Evolutionary conservation across 2,888 invertebrate genomes (phyloP).

Genomic region (Ctenicera cuprea): DNA sequence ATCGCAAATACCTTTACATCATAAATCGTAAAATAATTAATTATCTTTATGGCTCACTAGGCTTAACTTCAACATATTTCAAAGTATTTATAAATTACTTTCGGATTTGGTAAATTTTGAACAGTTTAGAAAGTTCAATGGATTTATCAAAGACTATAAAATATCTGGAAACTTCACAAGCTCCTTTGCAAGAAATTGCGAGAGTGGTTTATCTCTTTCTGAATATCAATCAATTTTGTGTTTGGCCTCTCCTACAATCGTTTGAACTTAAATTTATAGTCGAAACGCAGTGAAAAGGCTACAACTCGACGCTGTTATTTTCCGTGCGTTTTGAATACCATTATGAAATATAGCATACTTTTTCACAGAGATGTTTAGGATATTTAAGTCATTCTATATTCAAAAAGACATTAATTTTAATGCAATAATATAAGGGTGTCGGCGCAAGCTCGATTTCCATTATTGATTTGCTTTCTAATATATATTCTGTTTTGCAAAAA

Average conservation of each 20-base stretch:
- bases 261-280: constrained; percentile 28
- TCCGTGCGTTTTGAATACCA: constrained; percentile 22
- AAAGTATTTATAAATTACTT: too few relatives aligned
- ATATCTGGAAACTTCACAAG: constrained; percentile 13
- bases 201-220: constrained; percentile 25
- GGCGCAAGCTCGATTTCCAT: background rate
- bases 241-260: constrained; percentile 24
- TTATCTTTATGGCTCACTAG: too few relatives aligned
- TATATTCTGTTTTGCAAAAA: background rate
- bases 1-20: too few relatives aligned
- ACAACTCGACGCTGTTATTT: constrained; percentile 16
- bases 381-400: constrained; percentile 17
- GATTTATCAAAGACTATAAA: constrained; percentile 22
- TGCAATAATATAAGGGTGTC: background rate
- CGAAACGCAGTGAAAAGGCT: background rate
- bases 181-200: constrained; percentile 9
- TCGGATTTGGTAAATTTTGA: constrained; percentile 1
- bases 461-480: constrained; percentile 3
- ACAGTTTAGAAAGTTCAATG: constrained; percentile 6
- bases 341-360: constrained; percentile 22
- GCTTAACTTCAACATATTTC: too few relatives aligned
- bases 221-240: constrained; percentile 29
- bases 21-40: too few relatives aligned
- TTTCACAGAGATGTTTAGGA: constrained; percentile 11
- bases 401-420: constrained; percentile 13